Evolutionary conservation across 2,113 vertebrate species (phyloP), one percentile per base, ranked within the genome.

Genomic region (Phalacrocorax pelagicus): DNA sequence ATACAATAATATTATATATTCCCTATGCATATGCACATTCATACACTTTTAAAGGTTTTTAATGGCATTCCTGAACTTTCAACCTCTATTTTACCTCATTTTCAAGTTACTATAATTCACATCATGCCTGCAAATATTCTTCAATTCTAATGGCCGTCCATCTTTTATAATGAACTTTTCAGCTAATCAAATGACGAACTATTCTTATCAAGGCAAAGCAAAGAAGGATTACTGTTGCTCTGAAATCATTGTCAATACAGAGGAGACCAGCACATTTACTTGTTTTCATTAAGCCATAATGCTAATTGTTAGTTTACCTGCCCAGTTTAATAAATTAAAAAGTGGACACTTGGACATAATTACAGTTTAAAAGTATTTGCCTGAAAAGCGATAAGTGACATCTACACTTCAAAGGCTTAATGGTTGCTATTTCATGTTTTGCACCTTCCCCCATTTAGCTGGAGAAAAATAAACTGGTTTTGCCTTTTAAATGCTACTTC

Each of bases 51-150:
- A 86, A 88, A 77, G 27, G 9, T 57, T 94, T 93, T 95, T 95
- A 93, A 91, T 83, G 67, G 85, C 86, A 92, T 95, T 94, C 84
- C 63, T 94, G 94, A 97, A 96, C 96, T 94, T 94, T 92, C 96
- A 96, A 90, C 88, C 88, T 95, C 75, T 62, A 67, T 36, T 89
- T 94, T 88, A 84, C n/a, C 81, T 86, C 22, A 78, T 92, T 94
- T 91, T 91, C 40, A 65, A 95, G 69, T 86, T 88, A 84, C 83
- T 88, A 52, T 75, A 94, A 94, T 70, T 95, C 84, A 91, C 46
- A 87, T 92, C 36, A 80, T 82, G 86, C 81, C 86, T 85, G 69
- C n/a, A 94, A 94, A 79, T 93, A 95, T 81, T 89, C 74, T 89
- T 88, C 40, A 3, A 62, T 90, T 78, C 40, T 54, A 92, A 61